Evolutionary conservation across 2,888 invertebrate genomes (phyloP).

Genomic region (Congeria kusceri): DNA sequence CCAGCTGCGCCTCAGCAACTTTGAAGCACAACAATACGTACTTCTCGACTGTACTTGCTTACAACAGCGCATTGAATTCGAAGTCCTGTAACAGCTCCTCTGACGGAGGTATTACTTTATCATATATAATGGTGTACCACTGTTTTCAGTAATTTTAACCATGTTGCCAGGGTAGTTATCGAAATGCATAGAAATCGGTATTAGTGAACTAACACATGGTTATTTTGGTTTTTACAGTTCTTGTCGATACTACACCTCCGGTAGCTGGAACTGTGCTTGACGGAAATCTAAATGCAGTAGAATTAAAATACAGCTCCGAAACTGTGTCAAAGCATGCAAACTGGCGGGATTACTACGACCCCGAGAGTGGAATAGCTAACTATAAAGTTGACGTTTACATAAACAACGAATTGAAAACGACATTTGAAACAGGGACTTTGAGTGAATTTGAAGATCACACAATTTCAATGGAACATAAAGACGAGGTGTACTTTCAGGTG

Average conservation of each 20-base stretch:
- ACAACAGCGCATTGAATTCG: constrained; percentile 73
- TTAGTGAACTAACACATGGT: neutral
- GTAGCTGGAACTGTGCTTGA: constrained; percentile 60
- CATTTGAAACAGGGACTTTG: constrained; percentile 49
- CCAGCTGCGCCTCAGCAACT: constrained; percentile 52
- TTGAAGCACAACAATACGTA: constrained; percentile 70
- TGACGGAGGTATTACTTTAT: constrained; percentile 64
- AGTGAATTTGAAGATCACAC: constrained; percentile 53
- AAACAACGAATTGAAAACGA: constrained; percentile 57
- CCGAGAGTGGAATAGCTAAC: constrained; percentile 64
- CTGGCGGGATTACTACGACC: constrained; percentile 65
- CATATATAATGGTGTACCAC: too few relatives aligned
- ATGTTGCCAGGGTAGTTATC: neutral
- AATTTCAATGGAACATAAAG: constrained; percentile 58
- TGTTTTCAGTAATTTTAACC: neutral
- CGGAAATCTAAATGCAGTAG: constrained; percentile 40
- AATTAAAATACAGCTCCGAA: constrained; percentile 62
- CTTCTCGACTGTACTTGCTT: constrained; percentile 71
- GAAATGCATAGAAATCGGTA: neutral
- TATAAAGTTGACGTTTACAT: constrained; percentile 65
- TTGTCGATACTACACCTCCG: constrained; percentile 67
- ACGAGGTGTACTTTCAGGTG: constrained; percentile 52
- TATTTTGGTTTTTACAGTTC: constrained; percentile 42
- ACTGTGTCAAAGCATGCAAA: constrained; percentile 58
- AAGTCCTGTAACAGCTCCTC: constrained; percentile 64